These are phyloP conservation scores for Muscicapa adusta DNA, from an alignment of 2,113 vertebrate species.

Conservation along the genomic window DNA sequence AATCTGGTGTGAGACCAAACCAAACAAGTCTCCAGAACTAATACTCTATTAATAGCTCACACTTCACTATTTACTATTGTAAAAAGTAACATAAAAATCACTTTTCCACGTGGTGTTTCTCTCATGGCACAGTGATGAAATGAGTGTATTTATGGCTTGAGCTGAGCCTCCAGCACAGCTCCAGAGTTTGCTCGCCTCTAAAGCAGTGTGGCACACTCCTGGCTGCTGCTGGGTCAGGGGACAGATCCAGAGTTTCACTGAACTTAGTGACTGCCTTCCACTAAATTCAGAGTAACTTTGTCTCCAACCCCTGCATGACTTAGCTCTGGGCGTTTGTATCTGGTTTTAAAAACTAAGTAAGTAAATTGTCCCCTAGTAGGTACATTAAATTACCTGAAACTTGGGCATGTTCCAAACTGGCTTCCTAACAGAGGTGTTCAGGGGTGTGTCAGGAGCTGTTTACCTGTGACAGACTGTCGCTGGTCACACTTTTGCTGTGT, in stretches of 20 bases:
- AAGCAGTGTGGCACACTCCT: not conserved
- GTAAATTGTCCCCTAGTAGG: not conserved
- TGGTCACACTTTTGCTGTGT: not conserved
- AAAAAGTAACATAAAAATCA: constrained; percentile 31
- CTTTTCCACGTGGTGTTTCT: constrained; percentile 25
- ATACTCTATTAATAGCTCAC: constrained; percentile 38
- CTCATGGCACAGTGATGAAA: constrained; percentile 25
- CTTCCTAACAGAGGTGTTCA: not conserved
- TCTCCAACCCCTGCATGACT: not conserved
- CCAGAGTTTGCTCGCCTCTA: not conserved
- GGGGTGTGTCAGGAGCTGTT: not conserved
- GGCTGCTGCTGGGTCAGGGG: not conserved
- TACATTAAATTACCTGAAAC: not conserved
- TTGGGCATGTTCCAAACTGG: constrained; percentile 53
- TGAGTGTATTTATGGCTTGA: not conserved
- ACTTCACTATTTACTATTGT: constrained; percentile 38
- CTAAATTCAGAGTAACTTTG: not conserved
- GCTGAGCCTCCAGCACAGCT: not conserved
- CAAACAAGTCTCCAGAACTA: constrained; percentile 42
- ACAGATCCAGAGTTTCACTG: not conserved
- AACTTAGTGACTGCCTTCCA: not conserved
- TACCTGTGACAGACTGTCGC: not conserved
- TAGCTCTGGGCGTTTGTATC: not conserved
- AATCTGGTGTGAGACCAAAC: constrained; percentile 39
- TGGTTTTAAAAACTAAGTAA: not conserved